phyloP scores from a whole-genome alignment of 2,797 vertebrate species.

The Sebastes matsubarae region DNA sequence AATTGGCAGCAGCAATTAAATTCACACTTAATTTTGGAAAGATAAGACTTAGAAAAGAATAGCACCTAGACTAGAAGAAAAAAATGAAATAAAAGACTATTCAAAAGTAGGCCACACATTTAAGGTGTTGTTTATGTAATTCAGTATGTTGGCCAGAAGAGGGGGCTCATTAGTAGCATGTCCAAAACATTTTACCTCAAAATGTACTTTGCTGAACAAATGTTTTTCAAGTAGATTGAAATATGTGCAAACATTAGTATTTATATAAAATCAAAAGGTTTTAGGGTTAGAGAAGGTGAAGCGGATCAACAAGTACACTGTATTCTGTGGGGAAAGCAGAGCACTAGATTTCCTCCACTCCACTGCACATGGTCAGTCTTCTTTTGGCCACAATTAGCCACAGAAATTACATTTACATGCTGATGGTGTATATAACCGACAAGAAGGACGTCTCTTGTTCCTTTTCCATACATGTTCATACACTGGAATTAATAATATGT shows the following conservation, averaged over 20 bases:
- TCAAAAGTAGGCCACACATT: background rate
- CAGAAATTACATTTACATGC: background rate
- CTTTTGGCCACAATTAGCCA: background rate
- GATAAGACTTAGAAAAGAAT: background rate
- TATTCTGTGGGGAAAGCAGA: background rate
- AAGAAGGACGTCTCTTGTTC: background rate
- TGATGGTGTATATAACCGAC: background rate
- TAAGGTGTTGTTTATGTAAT: slow-evolving; percentile 21
- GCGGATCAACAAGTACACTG: background rate
- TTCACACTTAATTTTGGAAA: background rate
- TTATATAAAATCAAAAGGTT: background rate
- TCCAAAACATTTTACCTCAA: background rate
- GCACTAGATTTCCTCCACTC: background rate
- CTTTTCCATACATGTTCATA: background rate
- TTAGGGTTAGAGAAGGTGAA: background rate
- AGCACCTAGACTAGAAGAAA: background rate
- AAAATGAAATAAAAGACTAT: background rate
- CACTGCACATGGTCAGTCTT: background rate
- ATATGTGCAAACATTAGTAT: background rate
- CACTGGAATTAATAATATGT: background rate
- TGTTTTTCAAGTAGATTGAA: background rate
- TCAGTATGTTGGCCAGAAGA: slow-evolving; percentile 12
- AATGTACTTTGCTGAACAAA: background rate
- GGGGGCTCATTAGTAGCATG: background rate
- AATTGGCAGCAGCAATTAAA: background rate